These are phyloP conservation scores for Pleuronectes platessa DNA, from an alignment of 2,113 vertebrate species.

Conservation along the genomic window DNA sequence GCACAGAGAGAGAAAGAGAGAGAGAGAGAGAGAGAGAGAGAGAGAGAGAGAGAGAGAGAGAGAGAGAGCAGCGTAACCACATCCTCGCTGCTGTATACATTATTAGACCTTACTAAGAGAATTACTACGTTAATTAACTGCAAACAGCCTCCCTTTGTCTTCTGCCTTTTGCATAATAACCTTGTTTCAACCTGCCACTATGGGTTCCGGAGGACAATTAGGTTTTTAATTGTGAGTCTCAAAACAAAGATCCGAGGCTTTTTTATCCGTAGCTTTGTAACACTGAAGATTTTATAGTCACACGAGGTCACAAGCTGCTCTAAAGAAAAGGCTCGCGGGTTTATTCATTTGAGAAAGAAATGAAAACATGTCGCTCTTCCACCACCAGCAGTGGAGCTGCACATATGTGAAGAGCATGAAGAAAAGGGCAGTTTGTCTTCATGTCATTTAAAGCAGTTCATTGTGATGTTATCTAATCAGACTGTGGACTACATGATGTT, in stretches of 20 bases:
- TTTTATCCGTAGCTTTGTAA: conserved; percentile 23
- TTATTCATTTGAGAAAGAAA: not conserved
- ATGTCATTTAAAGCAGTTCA: too few relatives aligned
- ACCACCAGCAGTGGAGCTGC: too few relatives aligned
- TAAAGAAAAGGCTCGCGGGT: too few relatives aligned
- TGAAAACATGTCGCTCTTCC: not conserved
- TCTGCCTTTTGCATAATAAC: conserved; percentile 62
- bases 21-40: too few relatives aligned
- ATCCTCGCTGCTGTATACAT: conserved; percentile 33
- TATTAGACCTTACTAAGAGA: conserved; percentile 55
- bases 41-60: conserved; percentile 6
- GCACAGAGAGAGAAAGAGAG: conserved; percentile 1
- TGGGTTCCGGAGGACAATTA: conserved; percentile 41
- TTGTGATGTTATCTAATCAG: too few relatives aligned
- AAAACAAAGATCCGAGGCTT: conserved; percentile 26
- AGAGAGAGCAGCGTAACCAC: not conserved
- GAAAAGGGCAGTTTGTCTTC: too few relatives aligned
- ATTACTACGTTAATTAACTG: conserved; percentile 65
- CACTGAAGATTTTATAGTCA: conserved; percentile 6
- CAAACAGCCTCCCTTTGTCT: conserved; percentile 67
- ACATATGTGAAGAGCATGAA: too few relatives aligned
- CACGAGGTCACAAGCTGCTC: not conserved
- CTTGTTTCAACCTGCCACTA: conserved; percentile 55
- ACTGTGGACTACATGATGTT: too few relatives aligned
- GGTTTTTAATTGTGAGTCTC: conserved; percentile 47